Conservation (phyloP, 1,140 invertebrate genomes). For the Drosophila auraria region DNA sequence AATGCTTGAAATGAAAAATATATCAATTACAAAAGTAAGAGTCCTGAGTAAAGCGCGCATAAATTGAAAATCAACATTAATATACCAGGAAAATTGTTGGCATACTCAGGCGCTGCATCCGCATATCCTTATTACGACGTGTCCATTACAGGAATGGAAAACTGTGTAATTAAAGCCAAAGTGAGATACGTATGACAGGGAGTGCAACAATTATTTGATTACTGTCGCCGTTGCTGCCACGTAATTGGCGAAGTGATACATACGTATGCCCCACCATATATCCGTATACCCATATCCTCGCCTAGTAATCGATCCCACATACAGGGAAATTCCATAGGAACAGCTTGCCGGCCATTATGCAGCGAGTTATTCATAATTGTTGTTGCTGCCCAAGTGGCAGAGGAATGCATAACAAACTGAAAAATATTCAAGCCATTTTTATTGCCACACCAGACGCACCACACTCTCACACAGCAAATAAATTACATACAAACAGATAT, state of each 20-base stretch:
- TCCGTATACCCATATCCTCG: constrained; percentile 7
- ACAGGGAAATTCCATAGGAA: constrained; percentile 26
- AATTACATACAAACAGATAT: constrained; percentile 3
- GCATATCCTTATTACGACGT: constrained; percentile 39
- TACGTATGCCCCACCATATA: constrained; percentile 26
- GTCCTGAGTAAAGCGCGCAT: background rate
- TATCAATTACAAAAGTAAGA: background rate
- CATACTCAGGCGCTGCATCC: constrained; percentile 31
- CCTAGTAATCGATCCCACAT: constrained; percentile 30
- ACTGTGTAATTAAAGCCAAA: constrained; percentile 73
- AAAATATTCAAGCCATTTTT: constrained; percentile 81
- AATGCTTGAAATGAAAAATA: background rate
- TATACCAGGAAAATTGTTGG: constrained; percentile 29
- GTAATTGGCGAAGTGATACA: constrained; percentile 78
- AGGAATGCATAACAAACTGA: constrained; percentile 81
- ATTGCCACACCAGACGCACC: constrained; percentile 74
- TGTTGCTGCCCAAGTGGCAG: constrained; percentile 76
- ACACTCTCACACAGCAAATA: constrained; percentile 8
- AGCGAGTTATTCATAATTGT: constrained; percentile 81
- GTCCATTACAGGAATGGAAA: constrained; percentile 52
- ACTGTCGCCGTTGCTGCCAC: constrained; percentile 64
- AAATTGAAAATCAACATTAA: background rate
- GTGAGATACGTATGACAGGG: constrained; percentile 62
- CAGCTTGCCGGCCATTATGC: constrained; percentile 63
- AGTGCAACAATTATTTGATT: constrained; percentile 83